phyloP scores from a whole-genome alignment of 2,113 vertebrate species.

The Oenanthe oenanthe region DNA sequence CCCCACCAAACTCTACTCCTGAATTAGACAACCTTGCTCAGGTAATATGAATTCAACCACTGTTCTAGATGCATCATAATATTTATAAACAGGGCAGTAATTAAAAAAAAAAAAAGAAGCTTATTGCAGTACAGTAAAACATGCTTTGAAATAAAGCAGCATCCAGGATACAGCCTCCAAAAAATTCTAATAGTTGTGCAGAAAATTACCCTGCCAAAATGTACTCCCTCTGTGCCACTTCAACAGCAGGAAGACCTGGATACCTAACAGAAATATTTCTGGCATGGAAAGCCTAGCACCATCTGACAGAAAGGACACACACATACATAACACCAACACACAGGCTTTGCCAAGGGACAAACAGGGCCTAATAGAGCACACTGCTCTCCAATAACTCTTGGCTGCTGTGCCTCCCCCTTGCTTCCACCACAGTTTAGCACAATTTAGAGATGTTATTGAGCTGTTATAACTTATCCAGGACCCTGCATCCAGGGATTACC shows the following conservation, averaged over 20 bases:
- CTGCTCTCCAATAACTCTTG: neutral
- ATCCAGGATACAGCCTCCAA: neutral
- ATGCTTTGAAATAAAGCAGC: neutral
- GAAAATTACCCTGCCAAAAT: neutral
- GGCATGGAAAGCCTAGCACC: neutral
- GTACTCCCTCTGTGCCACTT: neutral
- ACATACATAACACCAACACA: neutral
- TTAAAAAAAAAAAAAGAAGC: too few relatives aligned
- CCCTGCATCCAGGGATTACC: neutral
- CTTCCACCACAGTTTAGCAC: neutral
- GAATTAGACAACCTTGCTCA: neutral
- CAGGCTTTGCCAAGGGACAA: neutral
- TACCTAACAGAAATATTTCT: neutral
- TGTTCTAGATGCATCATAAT: neutral
- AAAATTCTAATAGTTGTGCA: neutral
- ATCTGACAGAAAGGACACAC: neutral
- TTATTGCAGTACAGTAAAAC: neutral
- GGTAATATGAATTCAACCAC: neutral
- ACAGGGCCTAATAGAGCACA: neutral
- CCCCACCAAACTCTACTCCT: neutral
- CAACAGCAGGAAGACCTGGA: neutral
- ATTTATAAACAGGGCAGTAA: neutral
- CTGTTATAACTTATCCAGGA: neutral
- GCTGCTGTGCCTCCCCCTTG: accelerated
- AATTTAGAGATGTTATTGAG: neutral